phyloP scores from a whole-genome alignment of 2,797 vertebrate species.

The Helicolenus hilgendorfi region DNA sequence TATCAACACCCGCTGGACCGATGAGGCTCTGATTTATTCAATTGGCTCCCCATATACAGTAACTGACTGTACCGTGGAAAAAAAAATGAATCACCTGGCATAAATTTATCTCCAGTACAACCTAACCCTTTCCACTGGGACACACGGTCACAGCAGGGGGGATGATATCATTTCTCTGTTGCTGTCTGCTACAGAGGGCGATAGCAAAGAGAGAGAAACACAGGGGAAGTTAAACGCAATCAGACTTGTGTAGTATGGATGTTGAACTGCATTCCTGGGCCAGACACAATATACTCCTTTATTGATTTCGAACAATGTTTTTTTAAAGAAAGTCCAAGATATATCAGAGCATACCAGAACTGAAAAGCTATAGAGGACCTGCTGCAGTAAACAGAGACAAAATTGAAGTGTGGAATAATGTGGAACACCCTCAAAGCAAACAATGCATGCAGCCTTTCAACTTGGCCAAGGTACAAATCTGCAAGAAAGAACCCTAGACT shows the following conservation, averaged over 20 bases:
- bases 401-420: background rate
- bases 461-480: background rate
- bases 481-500: background rate
- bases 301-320: conserved; percentile 7
- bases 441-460: background rate
- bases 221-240: background rate
- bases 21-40: conserved; percentile 65
- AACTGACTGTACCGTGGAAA: background rate
- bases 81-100: conserved; percentile 11
- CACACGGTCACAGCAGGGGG: conserved; percentile 6
- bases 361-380: background rate
- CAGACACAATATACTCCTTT: background rate
- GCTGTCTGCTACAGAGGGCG: conserved; percentile 12
- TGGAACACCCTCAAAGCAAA: background rate
- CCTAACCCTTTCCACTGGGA: conserved; percentile 15
- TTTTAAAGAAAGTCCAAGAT: background rate
- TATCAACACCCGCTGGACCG: conserved; percentile 39
- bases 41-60: conserved; percentile 33
- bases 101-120: conserved; percentile 37
- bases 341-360: background rate
- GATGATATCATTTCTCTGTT: conserved; percentile 15
- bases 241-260: background rate
- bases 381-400: background rate
- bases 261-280: conserved; percentile 17
- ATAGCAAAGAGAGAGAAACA: conserved; percentile 17